A percentile compares a stretch with the other conserved stretches of the same genome.
These are phyloP conservation scores for Ischnus inquisitorius DNA, from an alignment of 2,888 invertebrate species.

Conservation along the genomic window DNA sequence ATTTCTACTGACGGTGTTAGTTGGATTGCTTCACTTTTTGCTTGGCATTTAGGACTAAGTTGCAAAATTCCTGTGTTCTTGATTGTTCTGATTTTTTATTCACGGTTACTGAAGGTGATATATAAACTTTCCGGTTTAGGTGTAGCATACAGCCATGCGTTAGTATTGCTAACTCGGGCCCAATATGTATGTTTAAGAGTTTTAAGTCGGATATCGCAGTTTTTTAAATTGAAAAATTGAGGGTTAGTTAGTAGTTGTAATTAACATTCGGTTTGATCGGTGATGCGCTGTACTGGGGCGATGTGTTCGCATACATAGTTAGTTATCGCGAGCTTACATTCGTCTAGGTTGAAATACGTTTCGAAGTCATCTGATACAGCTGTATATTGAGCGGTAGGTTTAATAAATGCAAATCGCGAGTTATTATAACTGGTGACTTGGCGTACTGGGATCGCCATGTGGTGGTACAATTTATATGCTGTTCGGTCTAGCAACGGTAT, in stretches of 20 bases:
- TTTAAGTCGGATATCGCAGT: slow-evolving; percentile 29
- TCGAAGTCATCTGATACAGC: slow-evolving; percentile 33
- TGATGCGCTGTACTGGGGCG: slow-evolving; percentile 10
- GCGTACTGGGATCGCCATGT: slow-evolving; percentile 8
- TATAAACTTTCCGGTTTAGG: slow-evolving; percentile 11
- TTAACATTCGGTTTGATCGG: slow-evolving; percentile 34
- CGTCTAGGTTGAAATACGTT: slow-evolving; percentile 26
- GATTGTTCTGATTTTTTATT: slow-evolving; percentile 28
- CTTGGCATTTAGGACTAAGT: slow-evolving; percentile 29
- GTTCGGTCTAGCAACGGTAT: slow-evolving; percentile 23
- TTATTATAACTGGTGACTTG: neutral
- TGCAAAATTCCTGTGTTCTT: slow-evolving; percentile 39
- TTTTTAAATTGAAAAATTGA: slow-evolving; percentile 18
- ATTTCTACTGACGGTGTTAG: slow-evolving; percentile 33
- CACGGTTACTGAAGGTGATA: slow-evolving; percentile 12
- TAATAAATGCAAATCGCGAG: slow-evolving; percentile 37
- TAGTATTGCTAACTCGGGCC: slow-evolving; percentile 7
- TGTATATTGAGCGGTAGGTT: slow-evolving; percentile 24
- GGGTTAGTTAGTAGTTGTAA: slow-evolving; percentile 38
- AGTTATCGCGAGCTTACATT: slow-evolving; percentile 5
- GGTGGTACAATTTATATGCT: slow-evolving; percentile 8
- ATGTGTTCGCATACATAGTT: slow-evolving; percentile 12
- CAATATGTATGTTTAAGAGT: slow-evolving; percentile 34
- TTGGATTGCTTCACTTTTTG: slow-evolving; percentile 14
- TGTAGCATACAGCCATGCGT: slow-evolving; percentile 38